Evolutionary conservation across 2,113 vertebrate species (phyloP).

Genomic region (Etheostoma spectabile): DNA sequence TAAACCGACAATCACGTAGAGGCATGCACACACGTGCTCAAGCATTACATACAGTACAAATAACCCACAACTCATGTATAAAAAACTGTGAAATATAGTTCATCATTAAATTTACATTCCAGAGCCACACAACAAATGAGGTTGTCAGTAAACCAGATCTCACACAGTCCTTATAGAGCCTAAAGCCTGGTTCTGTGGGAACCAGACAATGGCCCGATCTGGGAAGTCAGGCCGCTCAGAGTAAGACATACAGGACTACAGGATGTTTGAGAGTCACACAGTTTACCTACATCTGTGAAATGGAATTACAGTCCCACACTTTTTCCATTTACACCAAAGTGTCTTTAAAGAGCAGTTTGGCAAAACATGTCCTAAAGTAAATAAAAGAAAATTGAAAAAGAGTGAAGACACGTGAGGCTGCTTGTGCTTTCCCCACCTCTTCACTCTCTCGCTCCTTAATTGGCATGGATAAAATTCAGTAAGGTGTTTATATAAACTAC

Average conservation of each 20-base stretch:
- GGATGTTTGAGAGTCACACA: slow-evolving; percentile 27
- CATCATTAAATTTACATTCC: neutral
- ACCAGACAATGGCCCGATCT: slow-evolving; percentile 6
- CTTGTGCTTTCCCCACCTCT: slow-evolving; percentile 67
- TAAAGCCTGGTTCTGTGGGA: neutral
- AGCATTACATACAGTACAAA: slow-evolving; percentile 22
- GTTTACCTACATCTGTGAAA: slow-evolving; percentile 76
- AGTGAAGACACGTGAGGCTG: slow-evolving; percentile 68
- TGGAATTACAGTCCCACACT: slow-evolving; percentile 68
- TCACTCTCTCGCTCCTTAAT: slow-evolving; percentile 93
- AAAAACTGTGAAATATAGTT: slow-evolving; percentile 26
- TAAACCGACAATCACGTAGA: slow-evolving; percentile 40
- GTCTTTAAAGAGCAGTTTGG: slow-evolving; percentile 80
- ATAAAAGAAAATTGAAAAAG: slow-evolving; percentile 83
- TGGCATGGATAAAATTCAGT: slow-evolving; percentile 94
- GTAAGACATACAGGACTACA: neutral
- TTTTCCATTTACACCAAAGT: slow-evolving; percentile 77
- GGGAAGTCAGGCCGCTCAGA: slow-evolving; percentile 25
- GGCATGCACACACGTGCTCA: slow-evolving; percentile 5
- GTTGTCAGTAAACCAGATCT: neutral
- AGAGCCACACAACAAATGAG: neutral
- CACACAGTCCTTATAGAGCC: neutral
- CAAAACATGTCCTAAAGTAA: slow-evolving; percentile 82
- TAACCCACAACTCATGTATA: neutral
- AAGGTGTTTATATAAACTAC: slow-evolving; percentile 95